Base-by-base conservation (phyloP, 2,113 vertebrate genomes). In the Grammatotria lemairii region DNA sequence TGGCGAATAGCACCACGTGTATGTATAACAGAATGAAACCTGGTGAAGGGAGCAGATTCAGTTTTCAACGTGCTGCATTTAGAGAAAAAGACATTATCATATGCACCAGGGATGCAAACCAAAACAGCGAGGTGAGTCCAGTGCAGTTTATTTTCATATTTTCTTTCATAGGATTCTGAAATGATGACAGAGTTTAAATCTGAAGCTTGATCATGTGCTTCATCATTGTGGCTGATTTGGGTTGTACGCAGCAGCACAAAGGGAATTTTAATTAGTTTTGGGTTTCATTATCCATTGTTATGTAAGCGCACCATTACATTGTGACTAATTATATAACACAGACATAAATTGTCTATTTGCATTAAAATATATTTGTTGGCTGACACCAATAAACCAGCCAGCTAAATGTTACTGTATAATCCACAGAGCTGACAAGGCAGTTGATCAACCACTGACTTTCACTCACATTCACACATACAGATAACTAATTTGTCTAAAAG, bases 401-500 rank as follows among this genome's bases (percentile, higher is more conserved):
- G 9, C 19, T 53, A 49, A 86, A 88, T 85, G 70, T 79, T 63
- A 79, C 8, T 26, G 11, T 49, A 82, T 47, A 86, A 85, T 90
- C 55, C 35, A 51, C 55, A 90, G 87, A 73, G 79, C 6, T 33
- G 19, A 80, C 6, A 7, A 13, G 85, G 86, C 75, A 60, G 42
- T 51, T 53, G 60, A 87, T 85, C 87, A 84, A 78, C 75, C 63
- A n/a, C 58, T 13, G 63, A 85, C 33, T 9, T 65, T 54, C 80
- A 81, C 63, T 75, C 60, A 45, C 26, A 86, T 85, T 86, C 45
- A 79, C 75, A 86, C 65, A 65, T 55, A 54, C 21, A 83, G 11
- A 82, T 75, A 78, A 87, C 82, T 92, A 91, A 92, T 90, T 86
- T 35, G 35, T 82, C 55, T 82, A 53, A 85, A 81, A 90, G 51